Conservation (phyloP, 2,888 invertebrate genomes). For the Lasius fuliginosus region DNA sequence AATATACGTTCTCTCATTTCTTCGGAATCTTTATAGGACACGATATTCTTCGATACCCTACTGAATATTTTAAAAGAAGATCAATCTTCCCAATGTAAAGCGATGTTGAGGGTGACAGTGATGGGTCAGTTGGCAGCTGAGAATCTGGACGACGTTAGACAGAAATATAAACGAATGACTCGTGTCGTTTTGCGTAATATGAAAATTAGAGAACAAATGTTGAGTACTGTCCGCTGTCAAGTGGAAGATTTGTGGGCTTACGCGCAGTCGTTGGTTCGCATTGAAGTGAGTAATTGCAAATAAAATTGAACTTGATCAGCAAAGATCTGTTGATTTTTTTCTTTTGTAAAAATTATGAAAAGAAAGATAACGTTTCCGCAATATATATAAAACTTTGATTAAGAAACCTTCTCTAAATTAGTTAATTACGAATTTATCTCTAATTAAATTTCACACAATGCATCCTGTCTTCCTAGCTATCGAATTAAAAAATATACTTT, state of each 20-base stretch:
- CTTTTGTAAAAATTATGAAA: not conserved
- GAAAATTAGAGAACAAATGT: conserved; percentile 88
- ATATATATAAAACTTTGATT: conserved; percentile 9
- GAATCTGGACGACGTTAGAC: conserved; percentile 89
- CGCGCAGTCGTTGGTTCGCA: conserved; percentile 85
- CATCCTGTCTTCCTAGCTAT: not conserved
- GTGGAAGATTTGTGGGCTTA: conserved; percentile 85
- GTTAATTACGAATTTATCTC: not conserved
- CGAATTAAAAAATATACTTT: not conserved
- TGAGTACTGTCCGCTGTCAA: conserved; percentile 87
- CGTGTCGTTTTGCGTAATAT: conserved; percentile 89
- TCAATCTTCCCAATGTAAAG: conserved; percentile 88
- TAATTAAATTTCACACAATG: not conserved
- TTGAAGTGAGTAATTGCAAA: conserved; percentile 61
- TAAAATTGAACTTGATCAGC: not conserved
- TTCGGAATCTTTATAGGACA: conserved; percentile 87
- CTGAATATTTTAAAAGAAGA: conserved; percentile 88
- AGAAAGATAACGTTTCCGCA: not conserved
- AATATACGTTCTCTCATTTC: not conserved
- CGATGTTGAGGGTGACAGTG: conserved; percentile 89
- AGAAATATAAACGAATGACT: conserved; percentile 88
- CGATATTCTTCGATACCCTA: conserved; percentile 89
- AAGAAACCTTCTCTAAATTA: not conserved
- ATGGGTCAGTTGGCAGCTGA: conserved; percentile 91
- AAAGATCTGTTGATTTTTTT: not conserved